Conservation (phyloP, 2,888 invertebrate genomes). For the Eupeodes luniger region DNA sequence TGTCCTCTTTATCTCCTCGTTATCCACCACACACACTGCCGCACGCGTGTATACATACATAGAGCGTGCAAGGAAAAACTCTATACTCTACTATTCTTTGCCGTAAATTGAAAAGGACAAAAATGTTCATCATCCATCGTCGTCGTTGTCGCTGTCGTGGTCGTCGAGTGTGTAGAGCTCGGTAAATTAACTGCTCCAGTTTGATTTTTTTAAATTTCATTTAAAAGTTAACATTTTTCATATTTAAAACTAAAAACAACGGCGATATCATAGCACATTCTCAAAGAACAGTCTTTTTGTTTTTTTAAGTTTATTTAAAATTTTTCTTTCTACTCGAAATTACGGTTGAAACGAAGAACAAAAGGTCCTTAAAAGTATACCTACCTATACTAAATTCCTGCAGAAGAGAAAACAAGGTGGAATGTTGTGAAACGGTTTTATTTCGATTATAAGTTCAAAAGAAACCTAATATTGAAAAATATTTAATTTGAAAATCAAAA, state of each 20-base stretch:
- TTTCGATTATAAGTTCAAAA: background rate
- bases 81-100: conserved; percentile 10
- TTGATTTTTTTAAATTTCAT: conserved; percentile 43
- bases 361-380: background rate
- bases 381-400: background rate
- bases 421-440: conserved; percentile 6
- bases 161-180: conserved; percentile 72
- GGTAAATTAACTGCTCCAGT: conserved; percentile 67
- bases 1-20: conserved; percentile 49
- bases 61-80: conserved; percentile 52
- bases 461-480: background rate
- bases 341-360: background rate
- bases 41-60: conserved; percentile 43
- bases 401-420: conserved; percentile 12
- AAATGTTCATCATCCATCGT: conserved; percentile 67
- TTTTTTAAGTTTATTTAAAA: background rate
- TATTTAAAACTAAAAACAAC: background rate
- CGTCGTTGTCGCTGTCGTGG: conserved; percentile 66
- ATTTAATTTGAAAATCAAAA: conserved; percentile 2
- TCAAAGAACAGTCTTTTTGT: background rate
- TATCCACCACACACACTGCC: conserved; percentile 63
- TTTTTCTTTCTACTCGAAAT: background rate
- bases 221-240: conserved; percentile 17
- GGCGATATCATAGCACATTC: background rate
- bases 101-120: conserved; percentile 44